These are phyloP conservation scores for Ameiurus melas DNA, from an alignment of 2,113 vertebrate species.

Conservation along the genomic window DNA sequence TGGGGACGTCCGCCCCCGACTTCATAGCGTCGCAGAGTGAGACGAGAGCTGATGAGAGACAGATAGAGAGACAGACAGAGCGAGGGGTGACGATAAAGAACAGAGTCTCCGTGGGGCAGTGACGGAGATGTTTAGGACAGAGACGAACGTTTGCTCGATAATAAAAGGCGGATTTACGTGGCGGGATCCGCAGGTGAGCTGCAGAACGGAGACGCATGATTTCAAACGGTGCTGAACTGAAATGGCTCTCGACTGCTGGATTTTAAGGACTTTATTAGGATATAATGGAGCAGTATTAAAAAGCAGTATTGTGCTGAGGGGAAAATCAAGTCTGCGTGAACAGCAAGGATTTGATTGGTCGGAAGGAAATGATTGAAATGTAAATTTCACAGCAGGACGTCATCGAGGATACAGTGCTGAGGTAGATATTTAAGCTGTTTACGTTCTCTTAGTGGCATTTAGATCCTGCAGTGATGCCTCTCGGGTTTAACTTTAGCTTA, in stretches of 20 bases:
- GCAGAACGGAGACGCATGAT: neutral
- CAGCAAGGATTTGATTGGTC: neutral
- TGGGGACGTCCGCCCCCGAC: neutral
- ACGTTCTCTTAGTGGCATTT: neutral
- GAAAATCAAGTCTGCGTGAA: neutral
- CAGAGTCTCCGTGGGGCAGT: neutral
- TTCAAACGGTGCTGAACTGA: neutral
- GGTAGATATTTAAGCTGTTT: neutral
- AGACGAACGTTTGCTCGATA: slow-evolving; percentile 17
- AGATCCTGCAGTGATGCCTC: neutral
- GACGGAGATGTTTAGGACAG: slow-evolving; percentile 20
- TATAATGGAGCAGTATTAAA: neutral
- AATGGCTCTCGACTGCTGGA: neutral
- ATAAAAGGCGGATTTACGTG: slow-evolving; percentile 17
- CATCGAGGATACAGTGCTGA: neutral
- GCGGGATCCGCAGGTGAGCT: neutral
- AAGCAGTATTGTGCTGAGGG: neutral
- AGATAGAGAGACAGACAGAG: neutral
- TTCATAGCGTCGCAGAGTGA: neutral
- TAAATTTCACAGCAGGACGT: neutral
- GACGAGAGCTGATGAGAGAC: neutral
- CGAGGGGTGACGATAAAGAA: neutral
- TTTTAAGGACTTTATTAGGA: neutral
- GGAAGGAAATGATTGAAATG: neutral
- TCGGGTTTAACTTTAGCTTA: neutral